Conservation (phyloP, 2,113 vertebrate species). For the Spermophilus dauricus region DNA sequence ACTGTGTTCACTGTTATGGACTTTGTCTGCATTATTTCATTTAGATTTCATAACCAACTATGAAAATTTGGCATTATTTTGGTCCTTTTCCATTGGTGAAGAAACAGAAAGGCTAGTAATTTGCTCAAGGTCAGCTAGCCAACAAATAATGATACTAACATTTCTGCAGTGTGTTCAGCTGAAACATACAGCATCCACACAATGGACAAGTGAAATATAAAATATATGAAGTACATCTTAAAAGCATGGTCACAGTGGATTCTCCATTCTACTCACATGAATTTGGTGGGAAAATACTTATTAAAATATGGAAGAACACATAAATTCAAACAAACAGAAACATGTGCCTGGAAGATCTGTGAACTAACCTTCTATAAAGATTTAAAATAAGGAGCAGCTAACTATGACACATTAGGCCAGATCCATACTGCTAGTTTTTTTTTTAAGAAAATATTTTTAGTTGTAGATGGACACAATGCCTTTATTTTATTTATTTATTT, state of each 20-base stretch:
- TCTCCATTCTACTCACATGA: not conserved
- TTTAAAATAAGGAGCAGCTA: not conserved
- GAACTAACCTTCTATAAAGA: not conserved
- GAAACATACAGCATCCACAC: not conserved
- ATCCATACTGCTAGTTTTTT: not conserved
- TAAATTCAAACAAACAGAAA: no score
- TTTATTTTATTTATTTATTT: no score
- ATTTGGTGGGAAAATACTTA: not conserved
- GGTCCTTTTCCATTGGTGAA: not conserved
- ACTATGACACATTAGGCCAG: not conserved
- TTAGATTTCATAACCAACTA: not conserved
- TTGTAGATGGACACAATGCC: no score
- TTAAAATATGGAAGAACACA: not conserved
- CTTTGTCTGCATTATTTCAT: not conserved
- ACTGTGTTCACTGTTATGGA: not conserved
- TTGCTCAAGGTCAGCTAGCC: not conserved
- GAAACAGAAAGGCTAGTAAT: not conserved
- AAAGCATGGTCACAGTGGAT: not conserved
- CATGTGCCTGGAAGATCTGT: not conserved
- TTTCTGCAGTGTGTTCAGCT: not conserved
- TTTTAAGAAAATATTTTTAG: no score
- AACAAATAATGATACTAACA: not conserved
- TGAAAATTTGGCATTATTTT: not conserved
- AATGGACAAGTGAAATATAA: not conserved
- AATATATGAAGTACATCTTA: not conserved